Base-by-base conservation (phyloP, 2,888 invertebrate species). In the Mayetiola destructor region DNA sequence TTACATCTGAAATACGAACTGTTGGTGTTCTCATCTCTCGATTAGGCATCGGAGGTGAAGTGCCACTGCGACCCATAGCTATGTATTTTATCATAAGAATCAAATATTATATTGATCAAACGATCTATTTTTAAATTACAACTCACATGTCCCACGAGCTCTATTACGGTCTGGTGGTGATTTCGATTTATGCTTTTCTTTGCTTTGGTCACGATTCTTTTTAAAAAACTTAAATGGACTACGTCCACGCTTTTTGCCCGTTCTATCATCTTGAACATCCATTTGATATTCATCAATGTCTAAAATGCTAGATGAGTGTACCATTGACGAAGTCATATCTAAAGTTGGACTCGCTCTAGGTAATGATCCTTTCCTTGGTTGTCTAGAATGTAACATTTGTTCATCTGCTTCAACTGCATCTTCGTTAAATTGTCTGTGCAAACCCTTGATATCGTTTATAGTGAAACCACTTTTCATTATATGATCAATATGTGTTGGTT, bases 221-320 rank as follows among this genome's bases (percentile, higher is more conserved):
- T 86, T 84, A 72, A 91, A 92, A 73, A 91, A 91, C 71, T 90
- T 87, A 72, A 96, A 95, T 18, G 95, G 93, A 37, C 93, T 93
- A 62, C 92, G 80, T 56, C 92, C 91, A 10, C 93, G 76, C 67
- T 84, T 81, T 70, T 87, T 84, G 63, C 82, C 79, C 62, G 82
- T 79, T 63, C 84, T 80, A 8, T 79, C 78, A 56, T 83, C 82
- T 1, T 76, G 74, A 29, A 74, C 73, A 9, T 82, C 77, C 39
- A 82, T 80, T 10, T 69, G 68, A 66, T 82, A 81, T 12, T 82
- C 78, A 5, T 83, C 80, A 75, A 88, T 80, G 64, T 90, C 86
- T 1, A 84, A 75, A 61, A 88, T 89, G 62, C 87, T 88, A 0
- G 82, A 79, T 0, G 86, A 82, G 6, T 86, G 77, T 56, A 85